A percentile compares a stretch with the other conserved stretches of the same genome.
These are phyloP conservation scores for Thripadectes ignobilis DNA, from an alignment of 2,797 vertebrate species.

Conservation along the genomic window DNA sequence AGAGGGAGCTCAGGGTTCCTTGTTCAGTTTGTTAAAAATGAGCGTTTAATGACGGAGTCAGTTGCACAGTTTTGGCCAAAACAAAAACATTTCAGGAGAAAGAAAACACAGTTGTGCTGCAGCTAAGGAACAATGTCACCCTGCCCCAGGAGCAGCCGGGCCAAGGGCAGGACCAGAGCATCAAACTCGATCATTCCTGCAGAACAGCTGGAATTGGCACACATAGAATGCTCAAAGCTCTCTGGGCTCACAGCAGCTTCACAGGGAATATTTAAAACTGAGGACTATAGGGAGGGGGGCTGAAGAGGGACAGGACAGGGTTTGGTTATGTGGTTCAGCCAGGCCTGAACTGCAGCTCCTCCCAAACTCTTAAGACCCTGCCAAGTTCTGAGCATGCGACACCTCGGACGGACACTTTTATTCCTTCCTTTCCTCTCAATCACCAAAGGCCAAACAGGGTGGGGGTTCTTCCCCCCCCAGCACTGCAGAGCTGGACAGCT, in stretches of 20 bases:
- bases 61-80: background rate
- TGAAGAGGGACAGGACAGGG: background rate
- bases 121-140: background rate
- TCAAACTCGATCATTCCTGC: background rate
- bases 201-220: background rate
- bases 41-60: background rate
- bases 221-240: rapidly evolving
- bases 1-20: background rate
- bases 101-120: background rate
- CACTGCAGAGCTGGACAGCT: background rate
- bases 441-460: background rate
- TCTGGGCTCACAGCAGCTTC: background rate
- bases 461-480: background rate
- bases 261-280: background rate
- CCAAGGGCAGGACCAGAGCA: background rate
- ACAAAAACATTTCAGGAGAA: background rate
- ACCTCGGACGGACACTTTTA: background rate
- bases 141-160: background rate
- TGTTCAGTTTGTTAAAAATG: conserved; percentile 16
- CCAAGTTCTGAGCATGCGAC: background rate
- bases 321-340: background rate
- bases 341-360: background rate
- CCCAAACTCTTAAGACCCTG: background rate
- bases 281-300: background rate
- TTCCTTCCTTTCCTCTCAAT: background rate